Base-by-base conservation (phyloP, 2,113 vertebrate genomes). In the Tetraodon nigroviridis region DNA sequence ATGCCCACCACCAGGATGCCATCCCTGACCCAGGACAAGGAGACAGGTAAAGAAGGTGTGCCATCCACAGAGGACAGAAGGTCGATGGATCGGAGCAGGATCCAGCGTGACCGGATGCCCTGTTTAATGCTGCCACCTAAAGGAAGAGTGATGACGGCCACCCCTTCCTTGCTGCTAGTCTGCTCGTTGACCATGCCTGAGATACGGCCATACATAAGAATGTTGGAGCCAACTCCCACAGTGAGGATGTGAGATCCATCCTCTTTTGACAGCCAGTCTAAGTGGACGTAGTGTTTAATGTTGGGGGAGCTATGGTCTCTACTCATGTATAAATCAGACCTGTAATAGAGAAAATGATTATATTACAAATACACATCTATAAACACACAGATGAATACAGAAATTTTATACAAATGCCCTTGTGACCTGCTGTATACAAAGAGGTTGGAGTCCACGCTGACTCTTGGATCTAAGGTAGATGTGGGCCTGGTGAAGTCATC, bases 181-280 rank as follows among this genome's bases (percentile, higher is more conserved):
- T 94, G 96, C 70, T 98, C 97, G 2, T 92, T 94, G 58, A 98
- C 93, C 79, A 98, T 92, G 24, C 97, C 96, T 0, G 97, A 98
- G 73, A 99, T 93, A 6, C 97, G 92, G 15, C 97, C 97, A 0
- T 96, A 99, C 95, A 99, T 99, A 63, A 98, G 94, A 72, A 99
- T 98, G 82, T 94, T 94, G 71, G 97, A 94, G 59, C 97, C 97
- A 10, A 99, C 94, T 6, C 96, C 96, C 40, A 99, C 94, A 0
- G 97, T 99, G 64, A 99, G 90, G 76, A 99, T 96, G 79, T 99
- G 96, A 5, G 96, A 99, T 13, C 96, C 96, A 41, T 99, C 97
- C 89, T 99, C 97, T 85, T 99, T 99, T 13, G 97, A 99, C 51
- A 99, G 92, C 97, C 97, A 99, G 84, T 99, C 97, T 84, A 99